These are phyloP conservation scores for Sebastolobus alascanus DNA, from an alignment of 2,797 vertebrate species.

Conservation along the genomic window DNA sequence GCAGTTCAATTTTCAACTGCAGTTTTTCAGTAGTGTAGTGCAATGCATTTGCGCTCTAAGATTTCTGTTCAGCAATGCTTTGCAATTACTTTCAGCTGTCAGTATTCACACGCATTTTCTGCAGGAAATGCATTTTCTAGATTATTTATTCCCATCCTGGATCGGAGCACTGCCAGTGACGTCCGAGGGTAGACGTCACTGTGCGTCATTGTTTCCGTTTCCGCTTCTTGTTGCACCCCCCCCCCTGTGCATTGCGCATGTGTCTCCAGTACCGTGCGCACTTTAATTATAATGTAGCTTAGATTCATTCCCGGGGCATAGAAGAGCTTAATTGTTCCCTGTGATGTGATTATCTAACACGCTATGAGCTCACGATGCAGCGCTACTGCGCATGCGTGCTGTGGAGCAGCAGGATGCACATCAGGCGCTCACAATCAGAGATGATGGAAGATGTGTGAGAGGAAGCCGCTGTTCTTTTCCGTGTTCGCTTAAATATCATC, in stretches of 20 bases:
- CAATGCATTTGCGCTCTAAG: no score
- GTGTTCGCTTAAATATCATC: not conserved
- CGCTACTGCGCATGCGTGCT: conserved; percentile 54
- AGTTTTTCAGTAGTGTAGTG: no score
- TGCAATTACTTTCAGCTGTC: no score
- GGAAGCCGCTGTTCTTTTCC: accelerated
- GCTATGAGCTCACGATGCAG: not conserved
- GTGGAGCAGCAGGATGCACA: not conserved
- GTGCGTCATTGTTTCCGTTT: conserved; percentile 76
- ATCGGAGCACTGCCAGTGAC: conserved; percentile 16
- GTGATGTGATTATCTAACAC: conserved; percentile 1
- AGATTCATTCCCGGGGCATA: not conserved
- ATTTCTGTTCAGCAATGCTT: no score
- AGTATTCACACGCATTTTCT: no score
- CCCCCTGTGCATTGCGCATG: no score
- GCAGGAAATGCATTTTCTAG: no score
- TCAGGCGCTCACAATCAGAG: conserved; percentile 35
- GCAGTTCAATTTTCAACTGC: no score
- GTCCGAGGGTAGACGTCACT: conserved; percentile 26
- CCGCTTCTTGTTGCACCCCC: conserved; percentile 12
- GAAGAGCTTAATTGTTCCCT: not conserved
- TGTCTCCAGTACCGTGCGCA: not conserved
- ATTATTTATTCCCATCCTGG: not conserved
- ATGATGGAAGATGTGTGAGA: conserved; percentile 19
- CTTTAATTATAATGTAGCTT: not conserved